Evolutionary conservation across 2,888 invertebrate genomes (phyloP).

Genomic region (Lithophane leautieri): DNA sequence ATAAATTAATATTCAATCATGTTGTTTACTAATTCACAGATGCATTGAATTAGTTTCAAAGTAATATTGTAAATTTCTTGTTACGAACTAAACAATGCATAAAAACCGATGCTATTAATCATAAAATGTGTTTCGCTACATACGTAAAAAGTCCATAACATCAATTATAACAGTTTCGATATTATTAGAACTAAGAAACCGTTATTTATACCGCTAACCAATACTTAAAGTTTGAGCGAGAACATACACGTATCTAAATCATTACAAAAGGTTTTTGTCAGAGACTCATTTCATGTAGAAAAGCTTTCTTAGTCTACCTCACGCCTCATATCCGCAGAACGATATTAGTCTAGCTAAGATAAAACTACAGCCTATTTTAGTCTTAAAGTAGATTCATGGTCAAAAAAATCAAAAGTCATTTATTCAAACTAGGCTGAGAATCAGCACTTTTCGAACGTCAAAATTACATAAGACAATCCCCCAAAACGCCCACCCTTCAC

Average conservation of each 20-base stretch:
- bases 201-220: slow-evolving; percentile 29
- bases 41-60: not conserved
- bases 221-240: not conserved
- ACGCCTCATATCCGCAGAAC: not conserved
- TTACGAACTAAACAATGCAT: not conserved
- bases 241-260: not conserved
- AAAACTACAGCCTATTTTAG: not conserved
- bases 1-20: no score
- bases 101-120: not conserved
- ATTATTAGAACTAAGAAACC: slow-evolving; percentile 4
- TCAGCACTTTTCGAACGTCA: no score
- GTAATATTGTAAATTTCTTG: not conserved
- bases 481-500: no score
- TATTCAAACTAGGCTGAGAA: no score
- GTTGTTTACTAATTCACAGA: no score
- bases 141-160: not conserved
- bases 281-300: not conserved
- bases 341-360: not conserved
- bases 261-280: not conserved
- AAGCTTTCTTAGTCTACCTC: not conserved
- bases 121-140: slow-evolving; percentile 21
- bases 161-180: slow-evolving; percentile 2
- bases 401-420: no score
- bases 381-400: not conserved
- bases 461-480: no score